Conservation (phyloP, 2,797 vertebrate species). For the Aythya fuligula region DNA sequence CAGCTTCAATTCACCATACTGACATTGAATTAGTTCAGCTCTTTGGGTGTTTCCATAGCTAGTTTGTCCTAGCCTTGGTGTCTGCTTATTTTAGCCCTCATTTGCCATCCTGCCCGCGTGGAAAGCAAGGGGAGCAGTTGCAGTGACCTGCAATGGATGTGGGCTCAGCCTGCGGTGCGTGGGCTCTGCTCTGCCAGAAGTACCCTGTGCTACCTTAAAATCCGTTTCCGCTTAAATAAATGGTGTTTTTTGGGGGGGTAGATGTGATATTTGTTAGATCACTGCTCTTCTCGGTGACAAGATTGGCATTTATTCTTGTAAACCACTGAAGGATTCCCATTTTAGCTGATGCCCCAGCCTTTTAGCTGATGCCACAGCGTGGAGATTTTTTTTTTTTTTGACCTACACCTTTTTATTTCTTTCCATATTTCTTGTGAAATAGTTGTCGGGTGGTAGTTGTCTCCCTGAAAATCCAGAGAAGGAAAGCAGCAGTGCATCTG, state of each 20-base stretch:
- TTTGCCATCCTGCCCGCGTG: fast-evolving
- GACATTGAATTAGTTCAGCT: neutral
- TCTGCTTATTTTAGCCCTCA: neutral
- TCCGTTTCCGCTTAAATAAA: neutral
- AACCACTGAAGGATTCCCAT: neutral
- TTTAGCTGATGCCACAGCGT: neutral
- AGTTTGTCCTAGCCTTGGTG: neutral
- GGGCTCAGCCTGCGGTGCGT: neutral
- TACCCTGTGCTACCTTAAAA: neutral
- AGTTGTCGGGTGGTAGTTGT: neutral
- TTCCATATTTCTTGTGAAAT: neutral
- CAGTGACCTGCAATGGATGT: neutral
- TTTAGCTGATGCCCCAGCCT: neutral
- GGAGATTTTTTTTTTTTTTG: too few species aligned
- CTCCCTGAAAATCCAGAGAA: neutral
- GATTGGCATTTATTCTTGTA: neutral
- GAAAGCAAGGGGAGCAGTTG: neutral
- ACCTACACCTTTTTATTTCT: neutral
- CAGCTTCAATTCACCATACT: neutral
- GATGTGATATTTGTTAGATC: neutral
- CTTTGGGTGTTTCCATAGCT: neutral
- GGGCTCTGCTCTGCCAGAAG: fast-evolving
- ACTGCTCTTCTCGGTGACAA: neutral
- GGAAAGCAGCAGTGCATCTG: neutral
- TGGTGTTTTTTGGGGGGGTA: neutral